Percentiles rank a stretch among this genome's conserved stretches.
Conservation (phyloP, 2,888 invertebrate genomes). For the Cephus sareptanus region DNA sequence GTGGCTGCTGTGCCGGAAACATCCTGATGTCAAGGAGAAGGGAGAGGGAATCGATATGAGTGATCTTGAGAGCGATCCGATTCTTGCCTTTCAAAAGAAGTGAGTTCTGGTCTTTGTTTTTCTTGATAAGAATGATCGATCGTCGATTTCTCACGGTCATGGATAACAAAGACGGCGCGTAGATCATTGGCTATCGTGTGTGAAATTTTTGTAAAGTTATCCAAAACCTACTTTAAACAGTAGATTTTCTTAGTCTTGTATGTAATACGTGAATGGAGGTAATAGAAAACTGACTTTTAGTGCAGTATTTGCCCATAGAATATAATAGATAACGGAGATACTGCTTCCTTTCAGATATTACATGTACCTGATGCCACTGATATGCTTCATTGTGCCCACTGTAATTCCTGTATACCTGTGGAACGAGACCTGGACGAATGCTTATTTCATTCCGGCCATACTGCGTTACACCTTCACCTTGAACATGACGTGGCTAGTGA, state of each 20-base stretch:
- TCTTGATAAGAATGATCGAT: not conserved
- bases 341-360: conserved; percentile 71
- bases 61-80: conserved; percentile 84
- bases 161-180: no score
- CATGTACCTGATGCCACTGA: conserved; percentile 71
- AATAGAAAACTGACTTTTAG: no score
- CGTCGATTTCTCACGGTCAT: no score
- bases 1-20: conserved; percentile 92
- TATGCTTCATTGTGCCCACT: conserved; percentile 81
- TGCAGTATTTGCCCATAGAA: not conserved
- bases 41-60: conserved; percentile 87
- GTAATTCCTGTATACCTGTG: conserved; percentile 77
- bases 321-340: not conserved
- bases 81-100: conserved; percentile 90
- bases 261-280: no score
- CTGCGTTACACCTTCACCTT: conserved; percentile 80
- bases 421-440: conserved; percentile 75
- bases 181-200: no score
- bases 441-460: conserved; percentile 75
- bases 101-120: conserved; percentile 66
- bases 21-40: conserved; percentile 88
- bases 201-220: no score
- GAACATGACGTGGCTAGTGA: conserved; percentile 91
- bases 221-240: no score
- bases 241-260: no score